Conservation (phyloP, 2,113 vertebrate genomes). For the Nettapus auritus region DNA sequence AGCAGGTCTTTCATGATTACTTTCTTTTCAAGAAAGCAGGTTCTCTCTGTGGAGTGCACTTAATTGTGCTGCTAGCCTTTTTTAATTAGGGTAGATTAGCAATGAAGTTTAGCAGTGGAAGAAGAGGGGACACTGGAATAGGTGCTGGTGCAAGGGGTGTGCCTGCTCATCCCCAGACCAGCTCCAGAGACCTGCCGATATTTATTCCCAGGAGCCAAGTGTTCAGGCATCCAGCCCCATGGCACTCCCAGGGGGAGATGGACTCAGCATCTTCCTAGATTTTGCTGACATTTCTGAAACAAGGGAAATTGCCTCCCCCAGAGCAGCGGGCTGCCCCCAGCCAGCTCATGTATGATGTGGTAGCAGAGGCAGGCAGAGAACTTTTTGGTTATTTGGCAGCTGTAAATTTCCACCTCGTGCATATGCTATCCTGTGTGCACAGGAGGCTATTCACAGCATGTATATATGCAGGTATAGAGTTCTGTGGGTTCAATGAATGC, state of each 20-base stretch:
- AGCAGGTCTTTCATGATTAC: not conserved
- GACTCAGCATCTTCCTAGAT: not conserved
- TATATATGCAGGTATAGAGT: not conserved
- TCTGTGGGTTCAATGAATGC: not conserved
- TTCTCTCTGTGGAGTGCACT: not conserved
- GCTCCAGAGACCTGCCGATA: not conserved
- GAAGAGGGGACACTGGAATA: not conserved
- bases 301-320: not conserved
- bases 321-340: too few species aligned
- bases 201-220: not conserved
- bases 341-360: too few species aligned
- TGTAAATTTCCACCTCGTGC: too few species aligned
- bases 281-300: not conserved
- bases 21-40: not conserved
- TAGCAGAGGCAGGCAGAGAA: too few species aligned
- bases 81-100: constrained; percentile 53
- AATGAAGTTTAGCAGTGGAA: not conserved
- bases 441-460: not conserved
- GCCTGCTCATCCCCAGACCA: not conserved
- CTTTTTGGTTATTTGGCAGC: too few species aligned
- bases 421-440: not conserved
- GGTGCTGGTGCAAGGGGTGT: not conserved
- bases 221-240: not conserved
- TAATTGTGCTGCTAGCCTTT: constrained; percentile 22
- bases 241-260: not conserved